Conservation (phyloP, 2,888 invertebrate genomes). For the Copidosoma aretas region DNA sequence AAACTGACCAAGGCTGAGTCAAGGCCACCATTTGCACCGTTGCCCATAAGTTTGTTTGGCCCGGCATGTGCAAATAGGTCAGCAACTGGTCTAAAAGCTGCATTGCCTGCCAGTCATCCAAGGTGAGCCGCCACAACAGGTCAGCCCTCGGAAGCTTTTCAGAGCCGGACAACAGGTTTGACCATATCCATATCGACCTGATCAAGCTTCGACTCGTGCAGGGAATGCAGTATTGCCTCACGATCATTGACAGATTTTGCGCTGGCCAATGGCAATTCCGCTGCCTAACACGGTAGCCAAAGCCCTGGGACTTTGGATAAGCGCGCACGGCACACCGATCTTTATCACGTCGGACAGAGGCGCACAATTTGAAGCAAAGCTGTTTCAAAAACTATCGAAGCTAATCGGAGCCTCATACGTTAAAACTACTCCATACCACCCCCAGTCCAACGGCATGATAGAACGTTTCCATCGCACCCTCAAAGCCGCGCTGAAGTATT, state of each 20-base stretch:
- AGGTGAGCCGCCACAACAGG: slow-evolving; percentile 45
- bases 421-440: slow-evolving; percentile 2
- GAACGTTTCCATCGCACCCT: slow-evolving; percentile 3
- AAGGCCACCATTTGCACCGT: slow-evolving; percentile 46
- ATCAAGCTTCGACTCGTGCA: background rate
- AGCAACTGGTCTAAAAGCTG: slow-evolving; percentile 8
- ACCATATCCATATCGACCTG: slow-evolving; percentile 53
- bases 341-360: slow-evolving; percentile 2
- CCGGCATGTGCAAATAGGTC: slow-evolving; percentile 42
- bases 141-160: slow-evolving; percentile 28
- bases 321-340: background rate
- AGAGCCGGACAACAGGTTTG: slow-evolving; percentile 49
- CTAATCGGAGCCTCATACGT: background rate
- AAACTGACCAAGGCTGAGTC: too few species aligned
- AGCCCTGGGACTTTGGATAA: background rate
- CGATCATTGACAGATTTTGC: background rate
- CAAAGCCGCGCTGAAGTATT: slow-evolving; percentile 12
- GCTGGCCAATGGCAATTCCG: slow-evolving; percentile 6
- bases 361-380: background rate
- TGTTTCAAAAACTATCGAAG: background rate
- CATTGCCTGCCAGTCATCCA: slow-evolving; percentile 21
- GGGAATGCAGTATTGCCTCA: background rate
- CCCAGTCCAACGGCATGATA: slow-evolving; percentile 4
- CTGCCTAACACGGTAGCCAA: background rate
- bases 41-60: slow-evolving; percentile 54